Conservation (phyloP, 2,113 vertebrate genomes). For the Apeltes quadracus region DNA sequence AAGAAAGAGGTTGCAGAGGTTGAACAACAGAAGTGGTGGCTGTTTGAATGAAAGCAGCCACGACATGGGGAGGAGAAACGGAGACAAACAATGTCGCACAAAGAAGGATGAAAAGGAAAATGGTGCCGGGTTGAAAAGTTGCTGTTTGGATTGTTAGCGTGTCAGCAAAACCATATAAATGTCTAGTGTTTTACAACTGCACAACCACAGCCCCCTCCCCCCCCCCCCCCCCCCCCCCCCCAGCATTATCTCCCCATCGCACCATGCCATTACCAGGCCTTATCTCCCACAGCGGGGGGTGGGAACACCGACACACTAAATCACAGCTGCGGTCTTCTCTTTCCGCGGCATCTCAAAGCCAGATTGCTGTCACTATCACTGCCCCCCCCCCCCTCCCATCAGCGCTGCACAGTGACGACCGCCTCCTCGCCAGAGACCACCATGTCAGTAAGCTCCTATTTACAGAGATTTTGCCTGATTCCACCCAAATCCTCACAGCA, state of each 20-base stretch:
- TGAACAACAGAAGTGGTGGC: not conserved
- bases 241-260: conserved; percentile 65
- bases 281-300: conserved; percentile 57
- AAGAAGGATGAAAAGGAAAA: conserved; percentile 13
- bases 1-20: conserved; percentile 33
- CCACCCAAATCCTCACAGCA: conserved; percentile 45
- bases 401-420: conserved; percentile 1
- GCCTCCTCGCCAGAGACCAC: conserved; percentile 24
- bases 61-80: not conserved
- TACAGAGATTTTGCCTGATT: conserved; percentile 34
- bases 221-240: conserved; percentile 31
- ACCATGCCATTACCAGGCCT: conserved; percentile 64
- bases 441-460: conserved; percentile 39
- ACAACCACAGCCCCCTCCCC: conserved; percentile 59
- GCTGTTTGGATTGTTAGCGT: not conserved
- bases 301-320: conserved; percentile 35
- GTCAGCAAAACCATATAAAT: conserved; percentile 27
- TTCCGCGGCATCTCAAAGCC: conserved; percentile 36
- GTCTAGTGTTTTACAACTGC: conserved; percentile 37
- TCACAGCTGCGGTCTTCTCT: conserved; percentile 52
- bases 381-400: conserved; percentile 10
- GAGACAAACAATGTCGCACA: conserved; percentile 12
- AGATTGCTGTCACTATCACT: conserved; percentile 29
- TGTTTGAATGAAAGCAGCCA: conserved; percentile 4
- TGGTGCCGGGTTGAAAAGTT: conserved; percentile 30